phyloP scores from a whole-genome alignment of 1,140 invertebrate species.

The Diorhabda sublineata region DNA sequence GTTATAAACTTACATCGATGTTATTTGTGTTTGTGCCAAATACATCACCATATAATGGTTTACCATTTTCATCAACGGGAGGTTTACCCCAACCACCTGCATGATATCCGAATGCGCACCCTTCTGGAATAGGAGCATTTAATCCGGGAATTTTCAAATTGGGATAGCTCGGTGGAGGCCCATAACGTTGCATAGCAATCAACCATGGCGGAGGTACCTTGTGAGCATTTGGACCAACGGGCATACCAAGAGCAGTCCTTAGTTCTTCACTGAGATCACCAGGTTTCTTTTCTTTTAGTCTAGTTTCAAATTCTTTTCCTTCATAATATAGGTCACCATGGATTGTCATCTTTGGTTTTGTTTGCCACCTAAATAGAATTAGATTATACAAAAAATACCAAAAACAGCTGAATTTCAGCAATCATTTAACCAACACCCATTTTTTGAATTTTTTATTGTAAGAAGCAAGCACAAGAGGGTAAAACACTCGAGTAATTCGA shows the following conservation, averaged over 20 bases:
- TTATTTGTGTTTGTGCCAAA: constrained; percentile 74
- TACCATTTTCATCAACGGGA: constrained; percentile 97
- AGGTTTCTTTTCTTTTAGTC: constrained; percentile 97
- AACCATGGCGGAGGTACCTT: constrained; percentile 96
- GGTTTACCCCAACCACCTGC: constrained; percentile 99
- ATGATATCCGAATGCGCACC: constrained; percentile 98
- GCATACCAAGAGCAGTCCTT: constrained; percentile 96
- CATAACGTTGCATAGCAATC: constrained; percentile 99
- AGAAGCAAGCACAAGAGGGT: too few species aligned
- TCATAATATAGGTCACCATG: constrained; percentile 99
- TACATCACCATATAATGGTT: constrained; percentile 98
- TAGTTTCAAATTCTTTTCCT: constrained; percentile 99
- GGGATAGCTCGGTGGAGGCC: constrained; percentile 98
- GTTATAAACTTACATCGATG: constrained; percentile 54
- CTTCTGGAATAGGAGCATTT: constrained; percentile 92
- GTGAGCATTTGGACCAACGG: constrained; percentile 84
- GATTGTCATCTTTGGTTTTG: constrained; percentile 97
- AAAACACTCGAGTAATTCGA: too few species aligned
- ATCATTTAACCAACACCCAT: too few species aligned
- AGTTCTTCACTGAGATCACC: constrained; percentile 95
- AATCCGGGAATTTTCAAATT: constrained; percentile 95
- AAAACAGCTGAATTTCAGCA: too few species aligned
- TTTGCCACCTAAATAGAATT: constrained; percentile 78
- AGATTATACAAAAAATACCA: too few species aligned
- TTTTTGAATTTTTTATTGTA: too few species aligned